Evolutionary conservation across 2,888 invertebrate species (phyloP), one percentile per base, ranked within the genome.

Genomic region (Latheticus oryzae): DNA sequence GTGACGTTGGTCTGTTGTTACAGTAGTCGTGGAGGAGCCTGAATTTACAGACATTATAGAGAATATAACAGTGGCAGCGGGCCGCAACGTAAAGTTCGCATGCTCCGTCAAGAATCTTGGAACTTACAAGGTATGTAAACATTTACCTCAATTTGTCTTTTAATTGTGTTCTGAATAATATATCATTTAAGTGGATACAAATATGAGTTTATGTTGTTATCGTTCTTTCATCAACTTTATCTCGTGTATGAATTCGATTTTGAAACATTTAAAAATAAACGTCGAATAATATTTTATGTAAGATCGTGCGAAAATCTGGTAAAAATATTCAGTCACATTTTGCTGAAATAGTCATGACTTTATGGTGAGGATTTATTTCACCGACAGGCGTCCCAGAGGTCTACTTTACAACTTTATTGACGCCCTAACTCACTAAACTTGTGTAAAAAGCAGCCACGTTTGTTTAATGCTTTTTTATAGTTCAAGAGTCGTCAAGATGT

Each of bases 51-150:
- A 93, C 78, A 87, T 90, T 72, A 94, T 95, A 73, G 90, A 92
- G 77, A 95, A 95, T 80, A 89, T 92, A 70, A 95, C 94, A 47
- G 92, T 93, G 64, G 90, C 94, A 59, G 92, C 93, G 59, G 95
- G 95, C 64, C 85, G 94, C 67, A 92, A 88, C 78, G 91, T 94
- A 71, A 91, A 90, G 74, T 85, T 95, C 70, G 90, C 93, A 50
- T 95, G 95, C 80, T 91, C 92, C 23, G 95, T 95, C 69, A 93
- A 93, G 79, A 92, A 95, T 80, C 86, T 95, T 59, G 94, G 93
- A 69, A 87, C 90, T 30, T 94, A 91, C 78, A 95, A 94, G 89
- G 95, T 94, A 83, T 81, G 84, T 64, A 54, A 45, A 58, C 47
- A 58, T 53, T 58, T 45, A 63, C 52, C 21, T 48, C 28, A 38